Evolutionary conservation across 1,140 invertebrate species (phyloP), one percentile per base, ranked within the genome.

Genomic region (Saxidomus purpurata): DNA sequence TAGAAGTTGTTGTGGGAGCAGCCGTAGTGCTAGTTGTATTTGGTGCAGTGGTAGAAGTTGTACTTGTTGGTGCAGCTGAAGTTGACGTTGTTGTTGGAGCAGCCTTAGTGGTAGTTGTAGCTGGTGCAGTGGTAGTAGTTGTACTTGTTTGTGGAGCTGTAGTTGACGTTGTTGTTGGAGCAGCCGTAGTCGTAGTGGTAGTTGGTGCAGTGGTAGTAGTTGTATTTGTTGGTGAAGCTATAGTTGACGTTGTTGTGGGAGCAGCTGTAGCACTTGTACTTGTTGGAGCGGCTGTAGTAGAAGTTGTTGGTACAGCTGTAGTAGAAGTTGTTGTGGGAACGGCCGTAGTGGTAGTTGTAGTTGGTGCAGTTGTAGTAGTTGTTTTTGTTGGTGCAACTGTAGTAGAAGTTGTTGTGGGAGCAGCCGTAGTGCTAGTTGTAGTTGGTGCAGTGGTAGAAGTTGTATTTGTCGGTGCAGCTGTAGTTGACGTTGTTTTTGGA

Each of bases 361-460:
- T 17, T 4, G 38, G 1, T 43, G 11, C 25, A 3, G 40, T 40
- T n/a, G 71, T 43, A 15, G 36, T 76, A 43, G 4, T 40, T 34
- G 71, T 40, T n/a, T 34, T 76, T 9, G 71, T 76, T 3, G 71
- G 15, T 8, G 34, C 36, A 1, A 22, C 43, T 4, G 40, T 76
- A 76, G 71, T 34, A 4, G n/a, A n/a, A 6, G 84, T 76, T 3
- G 84, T 77, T 38, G 84, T 8, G 15, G 69, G 25, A 13, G 2
- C 76, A 19, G 47, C 40, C 9, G 63, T 71, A 43, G 61, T 71
- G 36, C n/a, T 55, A 11, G 52, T 38, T 28, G 82, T 85, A 40
- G 63, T 69, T 4, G 11, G n/a, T n/a, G 61, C 22, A 11, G 82
- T 74, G 52, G 81, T 28, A 34, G 81, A 8, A 4, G 61, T 11